Evolutionary conservation across 2,797 vertebrate genomes (phyloP), one percentile per base, ranked within the genome.

Genomic region (Petrocephalus schoutedeni): DNA sequence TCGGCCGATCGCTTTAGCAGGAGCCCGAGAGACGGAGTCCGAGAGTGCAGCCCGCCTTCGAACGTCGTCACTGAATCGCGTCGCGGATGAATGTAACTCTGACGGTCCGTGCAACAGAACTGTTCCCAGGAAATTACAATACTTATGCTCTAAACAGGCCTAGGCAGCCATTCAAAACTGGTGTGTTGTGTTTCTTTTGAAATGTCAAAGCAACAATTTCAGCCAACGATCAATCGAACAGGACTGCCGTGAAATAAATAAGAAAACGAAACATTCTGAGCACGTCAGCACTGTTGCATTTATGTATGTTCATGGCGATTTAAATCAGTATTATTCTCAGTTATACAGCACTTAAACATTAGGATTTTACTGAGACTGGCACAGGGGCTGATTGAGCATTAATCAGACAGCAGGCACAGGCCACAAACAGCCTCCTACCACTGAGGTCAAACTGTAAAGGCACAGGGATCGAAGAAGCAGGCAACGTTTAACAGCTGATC

Each of bases 401-500:
- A 6, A 58, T 23, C 32, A 54, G 9, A 45, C 12, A 64, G 23
- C 58, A 85, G 28, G 49, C 58, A 56, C 8, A 88, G 87, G 28
- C 59, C 51, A 85, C 59, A 86, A 28, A 85, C 49, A 4, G 58
- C 45, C 6, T 12, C 36, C 36, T 85, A 82, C 83, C 83, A 74
- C 23, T 85, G 23, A 58, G 61, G 82, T 67, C 87, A 85, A 80
- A 41, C 9, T n/a, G 59, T 85, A 85, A 85, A 19, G 61, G 32
- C 53, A 85, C 19, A 0, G 19, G 19, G 82, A 67, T 67, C 12
- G 45, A 32, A 80, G 58, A 86, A 16, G 23, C 41, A 59, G 8
- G 84, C 4, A 67, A 85, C 61, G 45, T 53, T 80, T 89, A 53
- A 41, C 61, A 88, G 61, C 59, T 36, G 28, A 88, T 86, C 28